Conservation (phyloP, 2,888 invertebrate genomes). For the Cheilosia impressa region DNA sequence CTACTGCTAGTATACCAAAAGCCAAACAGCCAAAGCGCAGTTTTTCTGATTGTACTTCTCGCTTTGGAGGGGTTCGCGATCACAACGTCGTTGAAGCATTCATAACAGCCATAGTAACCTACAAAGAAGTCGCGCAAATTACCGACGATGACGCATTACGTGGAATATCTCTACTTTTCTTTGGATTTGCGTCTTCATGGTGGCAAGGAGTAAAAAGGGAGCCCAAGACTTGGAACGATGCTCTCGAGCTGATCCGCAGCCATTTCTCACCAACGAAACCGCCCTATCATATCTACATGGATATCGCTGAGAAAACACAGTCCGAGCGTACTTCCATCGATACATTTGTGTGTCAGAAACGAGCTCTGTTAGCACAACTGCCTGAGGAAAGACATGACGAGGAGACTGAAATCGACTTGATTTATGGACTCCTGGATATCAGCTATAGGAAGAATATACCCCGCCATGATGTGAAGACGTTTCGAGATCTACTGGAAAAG, state of each 20-base stretch:
- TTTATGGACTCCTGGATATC: constrained; percentile 56
- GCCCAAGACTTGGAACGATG: constrained; percentile 80
- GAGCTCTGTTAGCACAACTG: constrained; percentile 76
- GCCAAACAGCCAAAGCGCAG: constrained; percentile 77
- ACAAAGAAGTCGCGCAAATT: constrained; percentile 80
- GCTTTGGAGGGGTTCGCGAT: constrained; percentile 79
- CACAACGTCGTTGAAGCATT: constrained; percentile 81
- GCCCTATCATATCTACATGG: constrained; percentile 81
- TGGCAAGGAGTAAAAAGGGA: constrained; percentile 82
- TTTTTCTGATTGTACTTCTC: constrained; percentile 78
- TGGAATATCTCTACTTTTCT: constrained; percentile 79
- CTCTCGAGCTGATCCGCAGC: constrained; percentile 79
- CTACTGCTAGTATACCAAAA: constrained; percentile 48
- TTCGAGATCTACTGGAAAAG: constrained; percentile 80
- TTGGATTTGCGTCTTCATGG: constrained; percentile 74
- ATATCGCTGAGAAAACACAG: constrained; percentile 80
- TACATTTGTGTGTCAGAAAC: constrained; percentile 80
- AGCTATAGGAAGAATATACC: constrained; percentile 67
- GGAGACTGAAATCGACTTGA: constrained; percentile 55
- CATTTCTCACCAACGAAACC: constrained; percentile 82
- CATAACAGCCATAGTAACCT: constrained; percentile 79
- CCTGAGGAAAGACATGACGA: constrained; percentile 54
- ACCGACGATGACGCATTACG: constrained; percentile 81
- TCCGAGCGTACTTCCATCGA: constrained; percentile 78
- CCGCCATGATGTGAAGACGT: constrained; percentile 79